A percentile compares a stretch with the other conserved stretches of the same genome.
Evolutionary conservation across 2,888 invertebrate species (phyloP).

Genomic region (Escarpia spicata): DNA sequence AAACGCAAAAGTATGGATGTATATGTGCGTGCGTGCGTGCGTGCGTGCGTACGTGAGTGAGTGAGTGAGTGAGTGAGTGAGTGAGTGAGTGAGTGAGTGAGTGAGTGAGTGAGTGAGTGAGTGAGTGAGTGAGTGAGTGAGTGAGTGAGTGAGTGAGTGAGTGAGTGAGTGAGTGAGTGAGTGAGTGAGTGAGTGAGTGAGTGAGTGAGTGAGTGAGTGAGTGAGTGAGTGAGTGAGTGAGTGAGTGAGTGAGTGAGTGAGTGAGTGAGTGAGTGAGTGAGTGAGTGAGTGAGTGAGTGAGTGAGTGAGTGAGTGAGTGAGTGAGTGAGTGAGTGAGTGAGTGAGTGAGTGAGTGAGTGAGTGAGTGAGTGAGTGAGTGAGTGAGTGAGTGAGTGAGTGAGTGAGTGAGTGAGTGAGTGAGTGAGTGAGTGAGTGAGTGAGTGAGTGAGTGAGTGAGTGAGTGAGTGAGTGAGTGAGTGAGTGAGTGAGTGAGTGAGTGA

Average conservation of each 20-base stretch:
- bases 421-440: slow-evolving; percentile 2
- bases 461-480: slow-evolving; percentile 4
- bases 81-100: too few species aligned
- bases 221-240: too few species aligned
- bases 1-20: too few species aligned
- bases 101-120: too few species aligned
- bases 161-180: too few species aligned
- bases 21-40: too few species aligned
- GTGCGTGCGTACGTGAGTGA: too few species aligned
- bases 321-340: not conserved
- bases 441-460: slow-evolving; percentile 14
- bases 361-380: not conserved
- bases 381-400: slow-evolving; percentile 17
- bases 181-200: too few species aligned
- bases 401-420: slow-evolving; percentile 7
- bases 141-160: too few species aligned
- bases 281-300: slow-evolving; percentile 17
- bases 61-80: too few species aligned
- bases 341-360: not conserved
- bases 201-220: too few species aligned
- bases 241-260: not conserved
- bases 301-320: not conserved
- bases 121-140: too few species aligned
- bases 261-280: not conserved
- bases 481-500: not conserved